These are phyloP conservation scores for Diaphora mendica DNA, from an alignment of 2,888 invertebrate species.

Conservation along the genomic window DNA sequence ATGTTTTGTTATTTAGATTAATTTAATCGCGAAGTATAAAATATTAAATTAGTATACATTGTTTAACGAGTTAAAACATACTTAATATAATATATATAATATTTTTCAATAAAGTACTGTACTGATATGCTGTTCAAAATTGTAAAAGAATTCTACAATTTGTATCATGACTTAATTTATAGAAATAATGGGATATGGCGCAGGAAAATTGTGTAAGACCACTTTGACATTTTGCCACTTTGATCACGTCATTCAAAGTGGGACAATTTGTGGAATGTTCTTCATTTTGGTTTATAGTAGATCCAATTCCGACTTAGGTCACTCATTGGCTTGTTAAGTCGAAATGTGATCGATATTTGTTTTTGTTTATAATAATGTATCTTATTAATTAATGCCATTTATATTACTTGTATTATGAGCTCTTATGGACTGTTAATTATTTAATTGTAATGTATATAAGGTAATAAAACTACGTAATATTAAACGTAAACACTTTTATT, in stretches of 20 bases:
- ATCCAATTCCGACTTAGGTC: not conserved
- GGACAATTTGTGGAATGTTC: not conserved
- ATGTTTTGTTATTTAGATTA: conserved; percentile 17
- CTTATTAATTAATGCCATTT: conserved; percentile 13
- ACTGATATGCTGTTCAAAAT: not conserved
- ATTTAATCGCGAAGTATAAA: conserved; percentile 14
- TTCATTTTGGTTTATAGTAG: not conserved
- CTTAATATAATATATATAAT: not conserved
- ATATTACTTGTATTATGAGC: conserved; percentile 15
- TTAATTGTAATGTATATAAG: conserved; percentile 9
- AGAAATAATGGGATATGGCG: not conserved
- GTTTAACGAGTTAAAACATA: not conserved
- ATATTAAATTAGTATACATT: conserved; percentile 18
- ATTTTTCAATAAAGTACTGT: not conserved
- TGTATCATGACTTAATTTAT: not conserved
- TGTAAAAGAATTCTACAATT: not conserved
- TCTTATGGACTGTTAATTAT: conserved; percentile 25
- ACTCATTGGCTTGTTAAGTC: not conserved
- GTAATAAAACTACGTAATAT: conserved; percentile 10
- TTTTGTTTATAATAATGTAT: not conserved
- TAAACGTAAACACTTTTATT: no score
- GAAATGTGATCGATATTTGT: conserved; percentile 5
- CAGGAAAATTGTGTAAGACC: not conserved
- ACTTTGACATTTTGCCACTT: not conserved
- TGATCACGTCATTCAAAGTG: not conserved